A percentile compares a stretch with the other conserved stretches of the same genome.
Evolutionary conservation across 1,140 invertebrate species (phyloP).

Genomic region (Pogonomyrmex californicus): DNA sequence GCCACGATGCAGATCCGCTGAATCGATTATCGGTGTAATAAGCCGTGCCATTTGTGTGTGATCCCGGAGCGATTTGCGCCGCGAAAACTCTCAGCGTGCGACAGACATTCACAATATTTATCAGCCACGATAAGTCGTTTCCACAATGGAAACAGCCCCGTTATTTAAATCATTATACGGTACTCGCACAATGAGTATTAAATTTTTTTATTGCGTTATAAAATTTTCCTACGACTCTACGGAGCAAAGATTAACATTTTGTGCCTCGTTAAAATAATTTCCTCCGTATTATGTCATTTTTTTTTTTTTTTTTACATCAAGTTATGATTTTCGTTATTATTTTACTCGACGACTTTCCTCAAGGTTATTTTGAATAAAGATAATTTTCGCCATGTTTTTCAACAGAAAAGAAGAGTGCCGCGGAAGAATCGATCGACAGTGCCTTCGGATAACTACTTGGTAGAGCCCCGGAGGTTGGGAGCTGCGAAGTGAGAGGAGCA

Average conservation of each 20-base stretch:
- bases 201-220: background rate
- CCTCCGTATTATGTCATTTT: background rate
- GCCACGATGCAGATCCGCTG: slow-evolving; percentile 42
- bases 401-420: slow-evolving; percentile 28
- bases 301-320: background rate
- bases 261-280: background rate
- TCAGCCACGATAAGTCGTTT: slow-evolving; percentile 12
- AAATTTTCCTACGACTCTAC: background rate
- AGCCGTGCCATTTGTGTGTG: slow-evolving; percentile 51
- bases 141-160: background rate
- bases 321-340: background rate
- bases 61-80: slow-evolving; percentile 14
- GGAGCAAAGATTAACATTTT: background rate
- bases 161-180: background rate
- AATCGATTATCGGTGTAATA: slow-evolving; percentile 64
- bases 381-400: slow-evolving; percentile 42
- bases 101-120: slow-evolving; percentile 25
- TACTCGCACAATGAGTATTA: no score
- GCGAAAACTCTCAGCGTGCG: slow-evolving; percentile 23
- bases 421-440: slow-evolving; percentile 24
- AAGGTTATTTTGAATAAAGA: background rate
- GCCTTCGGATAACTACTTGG: slow-evolving; percentile 34
- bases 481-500: slow-evolving; percentile 73
- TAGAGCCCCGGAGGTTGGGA: slow-evolving; percentile 9
- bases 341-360: slow-evolving; percentile 3